Evolutionary conservation across 2,888 invertebrate species (phyloP).

Genomic region (Rhodophaea formosa): DNA sequence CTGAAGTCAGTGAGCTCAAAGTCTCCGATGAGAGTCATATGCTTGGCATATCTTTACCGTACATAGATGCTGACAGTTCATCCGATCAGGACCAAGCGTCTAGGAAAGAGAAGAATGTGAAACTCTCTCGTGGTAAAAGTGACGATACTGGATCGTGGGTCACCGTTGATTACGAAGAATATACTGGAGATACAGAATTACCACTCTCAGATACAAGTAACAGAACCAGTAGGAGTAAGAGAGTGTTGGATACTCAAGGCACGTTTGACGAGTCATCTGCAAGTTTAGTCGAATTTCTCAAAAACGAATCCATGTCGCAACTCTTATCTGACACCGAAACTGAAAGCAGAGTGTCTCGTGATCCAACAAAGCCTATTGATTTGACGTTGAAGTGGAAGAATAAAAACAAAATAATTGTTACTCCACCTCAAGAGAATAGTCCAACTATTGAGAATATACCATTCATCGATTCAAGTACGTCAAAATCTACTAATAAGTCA

Average conservation of each 20-base stretch:
- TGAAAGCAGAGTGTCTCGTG: slow-evolving; percentile 55
- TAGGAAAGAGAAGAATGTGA: slow-evolving; percentile 47
- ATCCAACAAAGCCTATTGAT: slow-evolving; percentile 54
- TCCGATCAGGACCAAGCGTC: slow-evolving; percentile 69
- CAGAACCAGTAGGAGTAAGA: slow-evolving; percentile 44
- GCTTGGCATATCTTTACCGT: slow-evolving; percentile 74
- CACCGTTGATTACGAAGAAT: slow-evolving; percentile 85
- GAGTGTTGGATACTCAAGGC: slow-evolving; percentile 76
- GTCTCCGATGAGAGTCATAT: slow-evolving; percentile 74
- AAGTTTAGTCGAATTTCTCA: slow-evolving; percentile 74
- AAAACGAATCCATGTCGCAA: slow-evolving; percentile 69
- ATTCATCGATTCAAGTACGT: slow-evolving; percentile 68
- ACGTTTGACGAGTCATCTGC: slow-evolving; percentile 82
- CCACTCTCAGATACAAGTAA: slow-evolving; percentile 73
- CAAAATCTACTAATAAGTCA: slow-evolving; percentile 63
- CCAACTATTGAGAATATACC: slow-evolving; percentile 80
- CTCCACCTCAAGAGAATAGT: slow-evolving; percentile 83
- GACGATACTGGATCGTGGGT: slow-evolving; percentile 86
- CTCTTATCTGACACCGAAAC: slow-evolving; percentile 63
- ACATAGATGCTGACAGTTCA: slow-evolving; percentile 79
- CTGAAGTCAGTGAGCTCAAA: slow-evolving; percentile 84
- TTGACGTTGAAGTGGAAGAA: slow-evolving; percentile 72
- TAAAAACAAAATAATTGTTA: slow-evolving; percentile 82
- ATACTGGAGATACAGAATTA: slow-evolving; percentile 82
- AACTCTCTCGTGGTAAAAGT: slow-evolving; percentile 77